Evolutionary conservation across 2,113 vertebrate genomes (phyloP), one percentile per base, ranked within the genome.

Genomic region (Thryonomys swinderianus): DNA sequence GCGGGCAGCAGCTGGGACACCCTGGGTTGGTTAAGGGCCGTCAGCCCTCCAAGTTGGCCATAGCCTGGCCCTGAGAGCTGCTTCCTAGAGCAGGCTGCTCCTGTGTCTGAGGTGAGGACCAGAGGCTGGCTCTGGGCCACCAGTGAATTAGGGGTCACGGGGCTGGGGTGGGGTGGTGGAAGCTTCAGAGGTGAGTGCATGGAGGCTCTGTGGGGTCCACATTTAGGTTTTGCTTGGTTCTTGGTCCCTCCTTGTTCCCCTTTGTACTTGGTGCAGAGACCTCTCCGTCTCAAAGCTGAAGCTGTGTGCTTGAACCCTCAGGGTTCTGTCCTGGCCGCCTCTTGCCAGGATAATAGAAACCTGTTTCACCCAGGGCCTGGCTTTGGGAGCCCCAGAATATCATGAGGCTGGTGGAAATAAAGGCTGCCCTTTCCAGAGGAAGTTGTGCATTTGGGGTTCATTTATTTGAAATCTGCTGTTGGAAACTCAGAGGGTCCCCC

Each of bases 171-270:
- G 6, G 27, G 40, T 51, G 57, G 53, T 27, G 32, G 25, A 88
- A 61, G 37, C 34, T 57, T 88, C 5, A 1, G 8, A 42, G 18
- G 9, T 3, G 16, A 16, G 32, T 12, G 34, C 17, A 4, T 40
- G 9, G 0, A 2, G 10, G 59, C 42, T 86, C 27, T 0, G 3
- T 0, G 4, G 25, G 55, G 7, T 0, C 1, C n/a, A 4, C 0
- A 10, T 40, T 61, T 78, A 9, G 55, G 45, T 57, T 88, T 85
- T 37, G 40, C 30, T 61, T 18, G 76, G 18, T 9, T n/a, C 21
- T 37, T 20, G 10, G 25, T 53, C 2, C 27, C 27, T 88, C 20
- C 27, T 21, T 30, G 57, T 53, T 85, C 1, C 0, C 0, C 30
- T 71, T 67, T 66, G 78, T 42, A 73, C 64, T 45, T 40, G 17